A percentile compares a stretch with the other conserved stretches of the same genome.
These are phyloP conservation scores for Lichenostomus cassidix DNA, from an alignment of 2,113 vertebrate species.

Conservation along the genomic window DNA sequence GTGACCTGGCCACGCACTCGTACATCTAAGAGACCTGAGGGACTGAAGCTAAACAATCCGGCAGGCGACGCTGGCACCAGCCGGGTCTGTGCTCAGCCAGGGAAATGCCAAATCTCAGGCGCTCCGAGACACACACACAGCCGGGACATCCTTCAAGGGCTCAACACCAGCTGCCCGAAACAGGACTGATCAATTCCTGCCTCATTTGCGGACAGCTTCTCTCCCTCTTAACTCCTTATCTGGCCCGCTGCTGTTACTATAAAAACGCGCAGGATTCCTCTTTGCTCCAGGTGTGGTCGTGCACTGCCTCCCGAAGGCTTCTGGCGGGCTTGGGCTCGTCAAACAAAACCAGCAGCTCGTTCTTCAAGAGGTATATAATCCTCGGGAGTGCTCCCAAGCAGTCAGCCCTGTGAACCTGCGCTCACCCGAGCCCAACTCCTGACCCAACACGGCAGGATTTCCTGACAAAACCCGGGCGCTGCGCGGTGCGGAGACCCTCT, in stretches of 20 bases:
- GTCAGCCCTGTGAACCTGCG: fast-evolving
- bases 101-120: fast-evolving
- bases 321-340: background rate
- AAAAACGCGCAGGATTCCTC: fast-evolving
- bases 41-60: background rate
- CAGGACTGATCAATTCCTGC: background rate
- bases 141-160: background rate
- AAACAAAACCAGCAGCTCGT: fast-evolving
- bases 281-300: fast-evolving
- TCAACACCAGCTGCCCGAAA: background rate
- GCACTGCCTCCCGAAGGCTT: fast-evolving
- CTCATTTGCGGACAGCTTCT: background rate
- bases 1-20: fast-evolving
- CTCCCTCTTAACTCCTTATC: no score
- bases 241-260: fast-evolving
- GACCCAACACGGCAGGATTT: background rate
- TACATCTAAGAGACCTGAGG: no score
- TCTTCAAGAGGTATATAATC: background rate
- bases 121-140: fast-evolving
- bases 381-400: fast-evolving
- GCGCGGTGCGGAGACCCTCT: background rate
- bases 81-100: background rate
- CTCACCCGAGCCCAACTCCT: fast-evolving
- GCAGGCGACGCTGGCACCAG: background rate
- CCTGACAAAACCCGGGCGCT: background rate